Evolutionary conservation across 2,113 vertebrate species (phyloP), one percentile per base, ranked within the genome.

Genomic region (Alosa alosa): DNA sequence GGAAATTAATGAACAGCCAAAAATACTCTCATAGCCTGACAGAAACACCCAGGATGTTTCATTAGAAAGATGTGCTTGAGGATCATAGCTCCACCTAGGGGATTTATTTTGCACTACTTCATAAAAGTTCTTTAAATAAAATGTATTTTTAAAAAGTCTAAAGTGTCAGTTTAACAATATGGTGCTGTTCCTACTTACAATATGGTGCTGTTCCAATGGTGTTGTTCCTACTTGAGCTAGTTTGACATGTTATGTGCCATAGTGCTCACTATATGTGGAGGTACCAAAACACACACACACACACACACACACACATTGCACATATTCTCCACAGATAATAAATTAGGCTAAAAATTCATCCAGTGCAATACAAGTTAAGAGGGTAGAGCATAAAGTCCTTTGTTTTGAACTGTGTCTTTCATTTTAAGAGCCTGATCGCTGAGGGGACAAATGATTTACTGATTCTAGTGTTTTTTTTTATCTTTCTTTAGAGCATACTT

Each of bases 1-100:
- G 64, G 64, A n/a, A 68, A 68, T 68, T 68, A 68, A 68, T 68
- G 64, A 68, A 68, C 64, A 5, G 64, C 64, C 64, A 68, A 68
- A 64, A 68, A 31, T 68, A 68, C 64, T 8, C 64, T 68, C 11
- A 68, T 10, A n/a, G 6, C 64, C 22, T 25, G 25, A n/a, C 64
- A 68, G 50, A 52, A 68, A 68, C 64, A 68, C 64, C 64, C 64
- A 68, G 64, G n/a, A 68, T 68, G 64, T 31, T 68, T 31, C 25
- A 31, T 68, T 31, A 25, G 6, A 68, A 25, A 8, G 20, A 64
- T n/a, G 22, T 11, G 8, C 1, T 68, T 25, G 64, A 68, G 64
- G 8, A 31, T 25, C 10, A 25, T 68, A 68, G 64, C 64, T 11
- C 64, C 64, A 68, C 25, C 64, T 68, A 31, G 64, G 1, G 64